Percentiles rank a stretch among this genome's conserved stretches.
Conservation (phyloP, 2,797 vertebrate species). For the Diplodus sargus region DNA sequence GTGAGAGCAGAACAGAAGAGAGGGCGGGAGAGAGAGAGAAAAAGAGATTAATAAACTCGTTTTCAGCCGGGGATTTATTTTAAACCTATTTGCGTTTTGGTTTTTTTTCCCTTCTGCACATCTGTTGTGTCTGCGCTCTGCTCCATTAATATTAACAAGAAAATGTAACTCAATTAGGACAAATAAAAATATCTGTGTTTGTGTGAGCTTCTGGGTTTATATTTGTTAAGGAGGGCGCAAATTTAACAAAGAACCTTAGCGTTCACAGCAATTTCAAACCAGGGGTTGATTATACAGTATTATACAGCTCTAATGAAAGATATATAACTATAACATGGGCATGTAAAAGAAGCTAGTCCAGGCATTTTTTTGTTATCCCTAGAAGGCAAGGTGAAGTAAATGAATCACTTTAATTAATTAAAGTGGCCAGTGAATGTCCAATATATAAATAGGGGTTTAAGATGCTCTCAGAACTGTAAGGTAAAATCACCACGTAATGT, state of each 20-base stretch:
- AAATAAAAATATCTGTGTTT: conserved; percentile 5
- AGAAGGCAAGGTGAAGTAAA: background rate
- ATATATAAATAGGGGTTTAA: background rate
- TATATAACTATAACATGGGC: background rate
- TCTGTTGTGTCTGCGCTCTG: conserved; percentile 24
- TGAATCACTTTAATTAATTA: background rate
- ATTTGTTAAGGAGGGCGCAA: background rate
- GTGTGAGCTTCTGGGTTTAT: background rate
- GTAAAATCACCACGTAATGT: background rate
- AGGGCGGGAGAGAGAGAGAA: background rate
- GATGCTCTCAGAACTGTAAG: background rate
- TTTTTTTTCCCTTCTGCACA: conserved; percentile 16
- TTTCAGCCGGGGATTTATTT: conserved; percentile 24
- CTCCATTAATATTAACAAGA: conserved; percentile 23
- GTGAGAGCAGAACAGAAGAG: conserved; percentile 19
- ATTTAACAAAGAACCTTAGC: background rate
- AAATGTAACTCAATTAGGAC: conserved; percentile 35
- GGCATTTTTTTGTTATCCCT: too few relatives aligned
- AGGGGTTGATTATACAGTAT: background rate
- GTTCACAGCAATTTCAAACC: background rate
- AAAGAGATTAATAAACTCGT: conserved; percentile 36
- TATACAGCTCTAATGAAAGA: background rate
- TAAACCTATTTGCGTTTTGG: conserved; percentile 27
- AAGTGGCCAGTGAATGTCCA: background rate
- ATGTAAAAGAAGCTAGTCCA: too few relatives aligned